These are phyloP conservation scores for Lasioglossum villosulum DNA, from an alignment of 2,888 invertebrate genomes.

Conservation along the genomic window DNA sequence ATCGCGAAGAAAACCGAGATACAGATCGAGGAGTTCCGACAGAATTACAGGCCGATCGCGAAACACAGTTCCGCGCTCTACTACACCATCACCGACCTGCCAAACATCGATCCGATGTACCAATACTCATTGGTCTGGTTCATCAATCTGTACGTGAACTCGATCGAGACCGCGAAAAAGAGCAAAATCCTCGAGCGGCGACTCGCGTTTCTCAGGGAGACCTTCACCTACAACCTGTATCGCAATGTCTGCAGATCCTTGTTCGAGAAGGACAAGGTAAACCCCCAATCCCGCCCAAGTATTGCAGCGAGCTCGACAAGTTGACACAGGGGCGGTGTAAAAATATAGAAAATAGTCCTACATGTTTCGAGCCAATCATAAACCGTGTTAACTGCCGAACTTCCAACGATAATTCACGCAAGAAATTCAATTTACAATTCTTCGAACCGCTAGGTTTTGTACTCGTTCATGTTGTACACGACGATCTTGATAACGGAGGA, in stretches of 20 bases:
- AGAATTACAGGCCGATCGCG: slow-evolving; percentile 86
- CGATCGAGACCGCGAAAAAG: slow-evolving; percentile 85
- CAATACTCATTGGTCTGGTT: slow-evolving; percentile 89
- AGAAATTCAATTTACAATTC: not conserved
- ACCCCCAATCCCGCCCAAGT: not conserved
- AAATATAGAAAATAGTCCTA: not conserved
- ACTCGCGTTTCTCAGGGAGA: slow-evolving; percentile 86
- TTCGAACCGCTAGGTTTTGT: slow-evolving; percentile 80
- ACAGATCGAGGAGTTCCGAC: slow-evolving; percentile 86
- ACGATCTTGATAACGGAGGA: slow-evolving; percentile 80
- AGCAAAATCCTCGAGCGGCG: slow-evolving; percentile 84
- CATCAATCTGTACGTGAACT: slow-evolving; percentile 87
- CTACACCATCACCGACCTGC: slow-evolving; percentile 87
- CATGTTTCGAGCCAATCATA: not conserved
- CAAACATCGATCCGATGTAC: slow-evolving; percentile 88
- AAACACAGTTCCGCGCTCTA: slow-evolving; percentile 87
- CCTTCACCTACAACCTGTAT: slow-evolving; percentile 87
- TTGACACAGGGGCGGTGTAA: not conserved
- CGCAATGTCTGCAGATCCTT: slow-evolving; percentile 87
- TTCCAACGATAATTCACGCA: slow-evolving; percentile 69
- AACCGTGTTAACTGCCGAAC: not conserved
- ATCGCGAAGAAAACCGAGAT: slow-evolving; percentile 85
- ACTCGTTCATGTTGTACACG: slow-evolving; percentile 87
- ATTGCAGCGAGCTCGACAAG: not conserved
- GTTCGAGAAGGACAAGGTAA: slow-evolving; percentile 87